Evolutionary conservation across 1,140 invertebrate genomes (phyloP).

Genomic region (Nylanderia fulva): DNA sequence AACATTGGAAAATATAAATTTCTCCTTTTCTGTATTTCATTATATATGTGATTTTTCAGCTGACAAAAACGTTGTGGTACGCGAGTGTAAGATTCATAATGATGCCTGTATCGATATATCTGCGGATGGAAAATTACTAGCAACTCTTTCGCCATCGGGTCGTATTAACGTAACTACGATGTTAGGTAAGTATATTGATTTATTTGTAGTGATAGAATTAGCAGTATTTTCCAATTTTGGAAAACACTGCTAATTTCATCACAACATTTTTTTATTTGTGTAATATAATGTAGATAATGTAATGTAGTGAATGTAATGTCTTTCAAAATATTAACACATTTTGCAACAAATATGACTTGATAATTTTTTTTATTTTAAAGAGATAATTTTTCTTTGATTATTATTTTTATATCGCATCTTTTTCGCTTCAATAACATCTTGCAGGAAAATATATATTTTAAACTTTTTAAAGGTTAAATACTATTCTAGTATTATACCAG

Average conservation of each 20-base stretch:
- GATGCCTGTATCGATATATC: slow-evolving; percentile 95
- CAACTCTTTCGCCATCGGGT: slow-evolving; percentile 90
- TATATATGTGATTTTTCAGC: slow-evolving; percentile 83
- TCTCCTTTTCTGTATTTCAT: not conserved
- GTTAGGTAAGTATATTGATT: slow-evolving; percentile 86
- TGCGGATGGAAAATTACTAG: slow-evolving; percentile 91
- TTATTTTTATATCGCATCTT: slow-evolving; percentile 50
- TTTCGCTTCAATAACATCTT: slow-evolving; percentile 24
- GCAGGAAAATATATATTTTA: slow-evolving; percentile 7
- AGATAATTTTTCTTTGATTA: slow-evolving; percentile 15
- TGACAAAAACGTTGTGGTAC: slow-evolving; percentile 92
- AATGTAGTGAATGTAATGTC: too few relatives aligned
- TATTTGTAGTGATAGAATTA: not conserved
- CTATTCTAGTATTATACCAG: not conserved
- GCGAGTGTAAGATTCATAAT: slow-evolving; percentile 94
- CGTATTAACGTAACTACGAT: slow-evolving; percentile 88
- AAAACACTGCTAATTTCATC: too few relatives aligned
- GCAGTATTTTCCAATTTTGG: too few relatives aligned
- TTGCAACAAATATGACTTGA: not conserved
- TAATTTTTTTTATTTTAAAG: slow-evolving; percentile 23
- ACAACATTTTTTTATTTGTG: too few relatives aligned
- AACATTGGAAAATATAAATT: slow-evolving; percentile 25
- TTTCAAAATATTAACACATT: slow-evolving; percentile 10
- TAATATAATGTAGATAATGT: not conserved
- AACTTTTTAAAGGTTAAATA: not conserved